Conservation (phyloP, 2,888 invertebrate genomes). For the Aspidapion aeneum region DNA sequence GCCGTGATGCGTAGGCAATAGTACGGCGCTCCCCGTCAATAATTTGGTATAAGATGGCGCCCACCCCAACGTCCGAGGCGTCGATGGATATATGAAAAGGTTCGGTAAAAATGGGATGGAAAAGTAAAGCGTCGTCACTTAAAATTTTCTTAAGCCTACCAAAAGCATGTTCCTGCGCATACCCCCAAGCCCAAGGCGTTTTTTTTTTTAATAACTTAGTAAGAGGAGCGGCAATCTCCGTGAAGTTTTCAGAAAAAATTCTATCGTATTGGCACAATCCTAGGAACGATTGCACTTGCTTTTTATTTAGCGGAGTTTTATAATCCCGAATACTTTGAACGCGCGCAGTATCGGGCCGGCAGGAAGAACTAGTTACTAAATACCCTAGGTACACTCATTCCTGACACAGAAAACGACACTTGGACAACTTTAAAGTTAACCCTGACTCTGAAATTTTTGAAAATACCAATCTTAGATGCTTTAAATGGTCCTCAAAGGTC, state of each 20-base stretch:
- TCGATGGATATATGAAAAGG: not conserved
- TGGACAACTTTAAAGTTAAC: not conserved
- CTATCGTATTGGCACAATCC: conserved; percentile 15
- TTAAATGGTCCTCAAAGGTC: too few species aligned
- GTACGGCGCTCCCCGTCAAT: conserved; percentile 1
- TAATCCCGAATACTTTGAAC: too few species aligned
- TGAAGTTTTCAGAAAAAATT: conserved; percentile 14
- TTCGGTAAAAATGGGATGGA: not conserved
- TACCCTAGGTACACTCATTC: too few species aligned
- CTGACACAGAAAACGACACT: too few species aligned
- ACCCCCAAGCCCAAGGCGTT: not conserved
- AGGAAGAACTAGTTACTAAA: too few species aligned
- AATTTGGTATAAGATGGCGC: too few species aligned
- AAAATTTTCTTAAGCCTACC: not conserved
- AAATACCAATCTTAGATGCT: not conserved
- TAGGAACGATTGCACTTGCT: conserved; percentile 21
- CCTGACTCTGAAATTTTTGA: not conserved
- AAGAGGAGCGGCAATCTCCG: conserved; percentile 4
- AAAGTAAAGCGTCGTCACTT: not conserved
- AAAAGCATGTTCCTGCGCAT: not conserved
- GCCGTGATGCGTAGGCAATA: conserved; percentile 10
- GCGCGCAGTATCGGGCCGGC: too few species aligned
- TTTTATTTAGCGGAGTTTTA: too few species aligned
- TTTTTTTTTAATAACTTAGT: not conserved
- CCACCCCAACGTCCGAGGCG: not conserved